phyloP scores from a whole-genome alignment of 1,140 invertebrate genomes.

The Leucophenga varia region DNA sequence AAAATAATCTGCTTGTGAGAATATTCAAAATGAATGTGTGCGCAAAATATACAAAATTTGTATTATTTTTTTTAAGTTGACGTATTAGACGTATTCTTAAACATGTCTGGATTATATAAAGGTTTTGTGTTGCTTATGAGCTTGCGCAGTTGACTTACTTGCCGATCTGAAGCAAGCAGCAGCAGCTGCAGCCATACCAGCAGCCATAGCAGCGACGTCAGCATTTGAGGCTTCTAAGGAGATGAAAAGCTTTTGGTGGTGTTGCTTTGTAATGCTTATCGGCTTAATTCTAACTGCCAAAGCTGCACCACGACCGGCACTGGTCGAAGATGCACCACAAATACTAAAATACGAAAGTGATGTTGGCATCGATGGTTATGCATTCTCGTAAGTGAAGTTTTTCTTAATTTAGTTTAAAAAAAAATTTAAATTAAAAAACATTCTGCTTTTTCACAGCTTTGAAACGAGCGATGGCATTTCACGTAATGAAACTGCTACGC shows the following conservation, averaged over 20 bases:
- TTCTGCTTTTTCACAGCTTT: slow-evolving; percentile 55
- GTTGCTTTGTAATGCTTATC: slow-evolving; percentile 3
- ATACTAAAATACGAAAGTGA: slow-evolving; percentile 58
- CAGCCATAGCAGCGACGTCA: slow-evolving; percentile 12
- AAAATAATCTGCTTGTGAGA: too few species aligned
- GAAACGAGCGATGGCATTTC: slow-evolving; percentile 70
- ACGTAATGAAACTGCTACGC: slow-evolving; percentile 63
- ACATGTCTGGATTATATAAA: too few species aligned
- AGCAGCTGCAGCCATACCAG: slow-evolving; percentile 25
- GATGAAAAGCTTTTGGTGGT: too few species aligned
- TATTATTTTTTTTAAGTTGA: too few species aligned
- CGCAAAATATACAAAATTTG: too few species aligned
- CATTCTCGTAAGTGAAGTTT: slow-evolving; percentile 56
- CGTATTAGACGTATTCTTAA: too few species aligned
- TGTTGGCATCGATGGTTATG: slow-evolving; percentile 53
- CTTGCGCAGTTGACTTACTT: too few species aligned
- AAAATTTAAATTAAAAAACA: slow-evolving; percentile 4
- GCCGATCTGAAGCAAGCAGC: slow-evolving; percentile 17
- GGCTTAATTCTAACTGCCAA: slow-evolving; percentile 1
- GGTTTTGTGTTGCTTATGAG: too few species aligned
- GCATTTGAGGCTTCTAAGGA: too few species aligned
- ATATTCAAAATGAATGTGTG: too few species aligned
- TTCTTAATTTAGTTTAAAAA: neutral
- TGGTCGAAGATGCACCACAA: slow-evolving; percentile 48
- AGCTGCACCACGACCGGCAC: slow-evolving; percentile 7